Evolutionary conservation across 1,140 invertebrate species (phyloP).

Genomic region (Ericerus pela): DNA sequence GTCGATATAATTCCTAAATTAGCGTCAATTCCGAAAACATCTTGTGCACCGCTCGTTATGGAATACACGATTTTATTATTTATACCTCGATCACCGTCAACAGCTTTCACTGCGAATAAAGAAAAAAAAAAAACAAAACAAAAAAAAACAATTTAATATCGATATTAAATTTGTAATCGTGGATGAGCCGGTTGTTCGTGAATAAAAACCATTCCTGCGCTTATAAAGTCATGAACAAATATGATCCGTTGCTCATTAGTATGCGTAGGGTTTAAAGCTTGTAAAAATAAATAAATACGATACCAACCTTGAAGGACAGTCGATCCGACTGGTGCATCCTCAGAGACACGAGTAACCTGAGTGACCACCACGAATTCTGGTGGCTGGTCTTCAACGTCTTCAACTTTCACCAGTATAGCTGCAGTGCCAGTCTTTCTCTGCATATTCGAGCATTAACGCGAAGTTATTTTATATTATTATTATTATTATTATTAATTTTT

Average conservation of each 20-base stretch:
- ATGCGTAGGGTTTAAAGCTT: not conserved
- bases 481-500: too few relatives aligned
- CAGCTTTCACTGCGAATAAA: constrained; percentile 52
- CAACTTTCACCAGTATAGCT: constrained; percentile 68
- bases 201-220: too few relatives aligned
- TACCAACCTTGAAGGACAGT: constrained; percentile 57
- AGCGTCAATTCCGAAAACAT: constrained; percentile 58
- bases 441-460: too few relatives aligned
- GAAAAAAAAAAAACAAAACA: not conserved
- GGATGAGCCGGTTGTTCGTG: too few relatives aligned
- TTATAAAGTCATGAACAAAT: constrained; percentile 2
- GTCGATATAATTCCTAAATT: constrained; percentile 67
- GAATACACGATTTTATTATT: constrained; percentile 76
- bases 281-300: not conserved
- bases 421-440: constrained; percentile 68
- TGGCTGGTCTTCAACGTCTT: constrained; percentile 79
- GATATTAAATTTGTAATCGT: too few relatives aligned
- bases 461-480: too few relatives aligned
- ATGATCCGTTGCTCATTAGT: constrained; percentile 16
- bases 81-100: constrained; percentile 81
- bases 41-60: constrained; percentile 53
- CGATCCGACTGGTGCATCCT: constrained; percentile 65
- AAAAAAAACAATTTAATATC: too few relatives aligned
- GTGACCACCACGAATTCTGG: constrained; percentile 77
- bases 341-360: constrained; percentile 69